Percentiles rank a stretch among this genome's conserved stretches.
Evolutionary conservation across 1,140 invertebrate species (phyloP).

Genomic region (Nomia melanderi): DNA sequence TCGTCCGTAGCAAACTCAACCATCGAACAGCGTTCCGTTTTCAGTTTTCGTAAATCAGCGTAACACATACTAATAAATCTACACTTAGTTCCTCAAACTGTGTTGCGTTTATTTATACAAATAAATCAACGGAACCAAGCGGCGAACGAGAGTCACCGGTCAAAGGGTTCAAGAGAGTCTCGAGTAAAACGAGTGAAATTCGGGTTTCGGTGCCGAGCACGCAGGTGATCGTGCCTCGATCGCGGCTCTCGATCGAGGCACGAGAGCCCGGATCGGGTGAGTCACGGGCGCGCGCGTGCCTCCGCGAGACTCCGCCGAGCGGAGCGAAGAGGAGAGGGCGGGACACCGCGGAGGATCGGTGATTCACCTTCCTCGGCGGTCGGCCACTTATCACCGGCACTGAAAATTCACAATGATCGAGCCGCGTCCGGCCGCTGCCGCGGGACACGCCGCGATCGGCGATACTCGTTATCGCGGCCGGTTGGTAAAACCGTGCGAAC

Average conservation of each 20-base stretch:
- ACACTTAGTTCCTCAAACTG: too few species aligned
- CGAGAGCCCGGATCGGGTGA: conserved; percentile 38
- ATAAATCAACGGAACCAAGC: too few species aligned
- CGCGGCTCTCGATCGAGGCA: background rate
- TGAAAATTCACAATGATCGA: conserved; percentile 44
- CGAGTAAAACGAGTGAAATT: background rate
- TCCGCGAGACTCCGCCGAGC: conserved; percentile 19
- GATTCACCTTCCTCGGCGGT: conserved; percentile 35
- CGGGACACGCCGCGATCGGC: background rate
- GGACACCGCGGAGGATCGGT: conserved; percentile 9
- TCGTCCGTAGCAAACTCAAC: too few species aligned
- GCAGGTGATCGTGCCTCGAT: conserved; percentile 31
- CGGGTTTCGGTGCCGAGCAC: background rate
- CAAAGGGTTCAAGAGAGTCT: too few species aligned
- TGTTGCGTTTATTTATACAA: too few species aligned
- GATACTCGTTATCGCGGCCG: background rate
- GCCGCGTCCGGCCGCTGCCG: background rate
- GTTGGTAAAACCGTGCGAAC: background rate
- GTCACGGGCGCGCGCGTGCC: conserved; percentile 35
- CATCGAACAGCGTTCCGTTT: too few species aligned
- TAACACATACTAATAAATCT: too few species aligned
- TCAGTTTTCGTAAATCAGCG: too few species aligned
- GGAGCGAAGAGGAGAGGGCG: background rate
- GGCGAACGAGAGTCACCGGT: too few species aligned
- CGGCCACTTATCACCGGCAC: background rate